These are phyloP conservation scores for Phataginus tricuspis DNA, from an alignment of 2,797 vertebrate species.

Conservation along the genomic window DNA sequence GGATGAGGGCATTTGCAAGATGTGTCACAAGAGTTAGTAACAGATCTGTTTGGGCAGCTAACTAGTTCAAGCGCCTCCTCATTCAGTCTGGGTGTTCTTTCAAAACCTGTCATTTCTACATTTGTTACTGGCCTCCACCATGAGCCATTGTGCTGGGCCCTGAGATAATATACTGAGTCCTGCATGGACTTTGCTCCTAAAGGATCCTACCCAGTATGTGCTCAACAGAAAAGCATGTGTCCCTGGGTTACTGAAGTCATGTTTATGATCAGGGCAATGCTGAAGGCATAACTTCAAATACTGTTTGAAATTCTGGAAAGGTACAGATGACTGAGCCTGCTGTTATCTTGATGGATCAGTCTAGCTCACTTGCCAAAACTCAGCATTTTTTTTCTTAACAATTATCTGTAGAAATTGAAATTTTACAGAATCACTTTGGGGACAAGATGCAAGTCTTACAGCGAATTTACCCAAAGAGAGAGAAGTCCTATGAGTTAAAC, in stretches of 20 bases:
- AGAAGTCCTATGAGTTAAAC: background rate
- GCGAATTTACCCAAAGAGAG: background rate
- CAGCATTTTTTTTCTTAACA: background rate
- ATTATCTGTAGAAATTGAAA: background rate
- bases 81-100: background rate
- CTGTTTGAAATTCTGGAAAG: background rate
- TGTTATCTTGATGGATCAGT: background rate
- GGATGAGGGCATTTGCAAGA: background rate
- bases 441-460: background rate
- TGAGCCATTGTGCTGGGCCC: background rate
- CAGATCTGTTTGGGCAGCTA: background rate
- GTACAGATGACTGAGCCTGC: background rate
- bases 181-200: background rate
- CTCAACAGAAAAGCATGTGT: background rate
- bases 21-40: background rate
- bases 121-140: background rate
- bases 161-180: background rate
- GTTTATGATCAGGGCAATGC: background rate
- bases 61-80: background rate
- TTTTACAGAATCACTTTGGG: slow-evolving; percentile 27
- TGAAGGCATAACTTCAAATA: background rate
- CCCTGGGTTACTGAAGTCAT: background rate
- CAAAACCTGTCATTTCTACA: background rate
- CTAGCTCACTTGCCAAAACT: background rate
- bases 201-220: background rate